These are phyloP conservation scores for Brachypodius melanocephalos DNA, from an alignment of 2,113 vertebrate species.

Conservation along the genomic window DNA sequence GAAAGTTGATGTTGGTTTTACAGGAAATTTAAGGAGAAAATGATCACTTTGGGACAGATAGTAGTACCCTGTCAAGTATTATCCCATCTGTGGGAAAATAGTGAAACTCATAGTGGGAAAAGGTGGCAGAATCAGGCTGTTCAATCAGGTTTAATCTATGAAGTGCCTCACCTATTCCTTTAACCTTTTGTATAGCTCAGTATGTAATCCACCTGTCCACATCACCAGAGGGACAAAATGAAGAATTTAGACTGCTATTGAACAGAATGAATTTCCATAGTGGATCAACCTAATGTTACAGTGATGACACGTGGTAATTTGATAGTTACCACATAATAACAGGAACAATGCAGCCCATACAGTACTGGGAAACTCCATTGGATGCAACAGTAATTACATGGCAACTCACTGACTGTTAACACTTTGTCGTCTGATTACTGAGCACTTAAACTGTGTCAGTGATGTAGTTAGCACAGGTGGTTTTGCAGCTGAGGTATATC, in stretches of 20 bases:
- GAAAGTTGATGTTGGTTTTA: constrained; percentile 38
- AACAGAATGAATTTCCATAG: constrained; percentile 48
- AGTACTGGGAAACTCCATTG: constrained; percentile 25
- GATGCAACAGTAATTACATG: constrained; percentile 1
- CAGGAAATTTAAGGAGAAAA: constrained; percentile 60
- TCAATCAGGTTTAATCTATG: constrained; percentile 38
- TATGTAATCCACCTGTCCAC: constrained; percentile 33
- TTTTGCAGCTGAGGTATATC: background rate
- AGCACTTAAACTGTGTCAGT: background rate
- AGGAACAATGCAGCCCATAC: constrained; percentile 12
- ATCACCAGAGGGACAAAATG: constrained; percentile 24
- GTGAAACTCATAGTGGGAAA: constrained; percentile 27
- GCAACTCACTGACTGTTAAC: constrained; percentile 45
- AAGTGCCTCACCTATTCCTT: constrained; percentile 38
- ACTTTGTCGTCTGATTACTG: constrained; percentile 1
- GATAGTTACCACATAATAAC: constrained; percentile 52
- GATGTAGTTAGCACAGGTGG: background rate
- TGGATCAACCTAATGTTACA: constrained; percentile 54
- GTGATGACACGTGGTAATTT: constrained; percentile 62
- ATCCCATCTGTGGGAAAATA: constrained; percentile 27
- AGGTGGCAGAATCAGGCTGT: constrained; percentile 30
- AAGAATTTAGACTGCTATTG: constrained; percentile 47
- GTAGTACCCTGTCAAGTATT: constrained; percentile 43
- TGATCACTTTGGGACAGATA: constrained; percentile 52
- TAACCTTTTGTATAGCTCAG: constrained; percentile 29